phyloP scores from a whole-genome alignment of 2,888 invertebrate genomes.

The Prionchulus punctatus region DNA sequence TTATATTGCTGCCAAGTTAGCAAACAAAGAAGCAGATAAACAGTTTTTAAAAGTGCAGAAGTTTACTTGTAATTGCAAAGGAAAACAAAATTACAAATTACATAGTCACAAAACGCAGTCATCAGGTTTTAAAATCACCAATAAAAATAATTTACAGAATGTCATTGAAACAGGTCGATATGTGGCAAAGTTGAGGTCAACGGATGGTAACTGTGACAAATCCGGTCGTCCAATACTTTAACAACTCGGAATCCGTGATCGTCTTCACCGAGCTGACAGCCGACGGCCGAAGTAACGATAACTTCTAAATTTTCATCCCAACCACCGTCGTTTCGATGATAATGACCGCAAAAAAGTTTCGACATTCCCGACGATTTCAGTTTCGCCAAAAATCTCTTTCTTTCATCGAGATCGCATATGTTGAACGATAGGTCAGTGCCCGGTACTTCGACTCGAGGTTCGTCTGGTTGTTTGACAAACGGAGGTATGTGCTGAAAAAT shows the following conservation, averaged over 20 bases:
- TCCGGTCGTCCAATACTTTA: constrained; percentile 33
- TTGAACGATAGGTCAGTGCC: constrained; percentile 9
- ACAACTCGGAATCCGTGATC: constrained; percentile 38
- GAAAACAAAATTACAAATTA: too few species aligned
- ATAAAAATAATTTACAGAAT: too few species aligned
- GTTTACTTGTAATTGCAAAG: too few species aligned
- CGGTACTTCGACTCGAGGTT: constrained; percentile 13
- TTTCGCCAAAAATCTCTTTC: constrained; percentile 1
- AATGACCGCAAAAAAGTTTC: constrained; percentile 40
- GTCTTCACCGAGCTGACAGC: constrained; percentile 37
- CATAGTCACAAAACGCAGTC: too few species aligned
- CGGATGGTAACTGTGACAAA: too few species aligned
- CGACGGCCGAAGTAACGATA: constrained; percentile 40
- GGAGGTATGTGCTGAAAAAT: constrained; percentile 15
- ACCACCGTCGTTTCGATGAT: constrained; percentile 39
- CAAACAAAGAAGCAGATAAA: too few species aligned
- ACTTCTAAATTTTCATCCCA: constrained; percentile 34
- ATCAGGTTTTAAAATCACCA: too few species aligned
- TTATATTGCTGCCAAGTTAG: too few species aligned
- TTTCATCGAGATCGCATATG: background rate
- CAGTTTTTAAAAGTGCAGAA: too few species aligned
- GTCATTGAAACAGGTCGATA: constrained; percentile 10
- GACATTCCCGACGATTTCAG: constrained; percentile 30
- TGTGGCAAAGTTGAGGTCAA: constrained; percentile 23
- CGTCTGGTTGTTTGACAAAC: constrained; percentile 15